phyloP scores from a whole-genome alignment of 1,140 invertebrate genomes.

The Psix sp. region DNA sequence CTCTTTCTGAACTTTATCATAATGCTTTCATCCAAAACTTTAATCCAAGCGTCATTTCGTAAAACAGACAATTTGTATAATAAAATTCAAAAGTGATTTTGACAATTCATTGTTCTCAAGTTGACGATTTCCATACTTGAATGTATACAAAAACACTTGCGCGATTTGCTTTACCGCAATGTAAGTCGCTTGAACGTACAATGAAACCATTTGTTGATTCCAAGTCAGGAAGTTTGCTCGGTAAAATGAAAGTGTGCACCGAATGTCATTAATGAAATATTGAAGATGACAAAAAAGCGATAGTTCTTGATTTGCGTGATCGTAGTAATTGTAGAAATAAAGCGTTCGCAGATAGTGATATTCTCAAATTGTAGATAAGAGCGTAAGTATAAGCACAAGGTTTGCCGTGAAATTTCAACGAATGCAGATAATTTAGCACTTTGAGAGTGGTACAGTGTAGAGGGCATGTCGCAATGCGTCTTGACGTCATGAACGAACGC shows the following conservation, averaged over 20 bases:
- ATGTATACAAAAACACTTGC: no score
- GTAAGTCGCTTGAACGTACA: neutral
- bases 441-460: slow-evolving; percentile 60
- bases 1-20: no score
- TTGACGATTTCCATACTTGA: no score
- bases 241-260: neutral
- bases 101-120: no score
- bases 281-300: slow-evolving; percentile 3
- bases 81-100: no score
- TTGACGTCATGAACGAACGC: slow-evolving; percentile 72
- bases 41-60: no score
- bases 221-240: neutral
- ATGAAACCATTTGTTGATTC: slow-evolving; percentile 40
- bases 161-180: no score
- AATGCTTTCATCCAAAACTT: no score
- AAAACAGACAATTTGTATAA: no score
- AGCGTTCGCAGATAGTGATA: slow-evolving; percentile 2
- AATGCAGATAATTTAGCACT: slow-evolving; percentile 44
- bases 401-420: slow-evolving; percentile 19
- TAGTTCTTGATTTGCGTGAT: slow-evolving; percentile 29
- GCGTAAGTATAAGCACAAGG: neutral
- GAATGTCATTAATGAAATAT: slow-evolving; percentile 26
- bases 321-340: slow-evolving; percentile 22
- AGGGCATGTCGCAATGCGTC: slow-evolving; percentile 74
- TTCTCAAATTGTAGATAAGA: slow-evolving; percentile 13